Conservation (phyloP, 2,113 vertebrate genomes). For the Dascyllus trimaculatus region DNA sequence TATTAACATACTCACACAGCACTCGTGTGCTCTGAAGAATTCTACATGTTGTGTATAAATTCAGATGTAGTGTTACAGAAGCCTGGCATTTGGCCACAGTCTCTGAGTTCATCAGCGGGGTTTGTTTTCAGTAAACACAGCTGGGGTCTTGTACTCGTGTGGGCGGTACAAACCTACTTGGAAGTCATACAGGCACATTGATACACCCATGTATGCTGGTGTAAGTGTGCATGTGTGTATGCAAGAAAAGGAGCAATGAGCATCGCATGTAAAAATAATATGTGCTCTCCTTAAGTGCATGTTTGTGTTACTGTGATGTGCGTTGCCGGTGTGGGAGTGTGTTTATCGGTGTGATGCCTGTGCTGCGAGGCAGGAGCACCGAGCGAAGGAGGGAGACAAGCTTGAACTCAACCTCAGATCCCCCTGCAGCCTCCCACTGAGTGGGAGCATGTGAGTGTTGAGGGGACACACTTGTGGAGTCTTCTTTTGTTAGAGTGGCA, state of each 20-base stretch:
- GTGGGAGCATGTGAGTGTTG: conserved; percentile 51
- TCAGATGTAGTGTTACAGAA: conserved; percentile 30
- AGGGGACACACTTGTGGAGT: conserved; percentile 36
- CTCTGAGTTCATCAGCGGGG: conserved; percentile 54
- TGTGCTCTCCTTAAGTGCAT: conserved; percentile 27
- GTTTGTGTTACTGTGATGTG: conserved; percentile 48
- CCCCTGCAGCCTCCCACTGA: conserved; percentile 60
- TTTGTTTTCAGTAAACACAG: conserved; percentile 76
- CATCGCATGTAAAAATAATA: conserved; percentile 39
- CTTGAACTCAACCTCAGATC: conserved; percentile 74
- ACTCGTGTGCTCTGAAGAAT: background rate
- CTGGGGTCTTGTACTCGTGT: conserved; percentile 58
- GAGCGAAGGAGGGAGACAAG: conserved; percentile 63
- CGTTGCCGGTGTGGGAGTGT: conserved; percentile 64
- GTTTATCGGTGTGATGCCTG: conserved; percentile 53
- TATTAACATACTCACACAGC: no score
- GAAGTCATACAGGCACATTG: conserved; percentile 37
- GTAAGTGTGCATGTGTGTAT: conserved; percentile 21
- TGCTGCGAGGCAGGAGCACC: conserved; percentile 52
- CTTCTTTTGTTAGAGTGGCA: conserved; percentile 53
- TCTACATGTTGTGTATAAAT: conserved; percentile 15
- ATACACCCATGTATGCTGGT: conserved; percentile 25
- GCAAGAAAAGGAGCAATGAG: conserved; percentile 1
- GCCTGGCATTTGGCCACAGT: conserved; percentile 49
- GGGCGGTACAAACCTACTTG: conserved; percentile 63